Conservation (phyloP, 2,888 invertebrate species). For the Netelia fuscicornis region DNA sequence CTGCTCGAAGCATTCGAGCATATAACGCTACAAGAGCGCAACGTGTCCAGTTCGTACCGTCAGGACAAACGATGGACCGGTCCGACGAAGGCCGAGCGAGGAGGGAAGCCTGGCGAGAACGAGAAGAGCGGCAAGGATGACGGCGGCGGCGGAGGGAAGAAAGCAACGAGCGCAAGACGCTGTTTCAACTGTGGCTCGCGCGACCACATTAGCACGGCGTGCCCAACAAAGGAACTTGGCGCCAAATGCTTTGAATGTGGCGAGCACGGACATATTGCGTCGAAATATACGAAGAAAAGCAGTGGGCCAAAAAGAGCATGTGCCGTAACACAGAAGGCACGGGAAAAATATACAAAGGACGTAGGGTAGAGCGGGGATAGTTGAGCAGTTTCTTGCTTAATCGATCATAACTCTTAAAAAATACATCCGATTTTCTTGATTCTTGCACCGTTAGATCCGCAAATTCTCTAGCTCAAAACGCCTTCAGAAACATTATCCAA, state of each 20-base stretch:
- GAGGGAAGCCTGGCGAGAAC: background rate
- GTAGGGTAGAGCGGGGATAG: too few species aligned
- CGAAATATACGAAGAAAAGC: slow-evolving; percentile 41
- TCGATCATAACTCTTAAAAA: too few species aligned
- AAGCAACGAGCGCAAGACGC: background rate
- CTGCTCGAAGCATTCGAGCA: slow-evolving; percentile 31
- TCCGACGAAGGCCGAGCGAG: background rate
- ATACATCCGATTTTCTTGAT: too few species aligned
- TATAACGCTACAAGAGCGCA: slow-evolving; percentile 3
- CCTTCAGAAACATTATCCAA: too few species aligned
- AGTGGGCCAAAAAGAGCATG: background rate
- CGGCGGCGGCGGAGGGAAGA: background rate
- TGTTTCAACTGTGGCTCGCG: slow-evolving; percentile 49
- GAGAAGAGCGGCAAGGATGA: slow-evolving; percentile 4
- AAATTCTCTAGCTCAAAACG: too few species aligned
- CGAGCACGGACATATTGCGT: slow-evolving; percentile 53
- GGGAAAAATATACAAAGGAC: slow-evolving; percentile 8
- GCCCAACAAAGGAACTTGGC: slow-evolving; percentile 49
- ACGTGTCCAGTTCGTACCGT: background rate
- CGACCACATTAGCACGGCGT: slow-evolving; percentile 38
- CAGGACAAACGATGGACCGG: background rate
- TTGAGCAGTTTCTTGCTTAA: too few species aligned
- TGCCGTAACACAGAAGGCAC: slow-evolving; percentile 20
- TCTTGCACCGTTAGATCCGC: too few species aligned
- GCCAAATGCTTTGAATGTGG: slow-evolving; percentile 54